Percentiles rank a stretch among this genome's conserved stretches.
phyloP scores from a whole-genome alignment of 2,888 invertebrate species.

The Agrotis exclamationis region DNA sequence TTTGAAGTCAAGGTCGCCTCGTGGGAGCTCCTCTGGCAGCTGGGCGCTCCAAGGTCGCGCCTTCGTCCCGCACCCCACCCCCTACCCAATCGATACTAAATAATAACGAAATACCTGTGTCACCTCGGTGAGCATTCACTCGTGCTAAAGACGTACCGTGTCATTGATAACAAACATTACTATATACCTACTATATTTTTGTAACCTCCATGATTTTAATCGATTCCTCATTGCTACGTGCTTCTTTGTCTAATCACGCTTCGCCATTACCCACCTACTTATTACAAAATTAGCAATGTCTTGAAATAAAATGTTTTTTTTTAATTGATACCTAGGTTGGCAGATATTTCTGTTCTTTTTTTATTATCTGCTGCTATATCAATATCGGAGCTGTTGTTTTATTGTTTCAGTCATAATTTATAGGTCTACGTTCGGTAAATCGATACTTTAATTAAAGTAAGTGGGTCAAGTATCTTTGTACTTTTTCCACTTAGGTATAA shows the following conservation, averaged over 20 bases:
- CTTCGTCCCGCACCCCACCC: slow-evolving; percentile 63
- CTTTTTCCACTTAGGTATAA: background rate
- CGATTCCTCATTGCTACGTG: background rate
- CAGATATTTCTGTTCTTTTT: background rate
- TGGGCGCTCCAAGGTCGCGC: slow-evolving; percentile 77
- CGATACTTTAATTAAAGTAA: background rate
- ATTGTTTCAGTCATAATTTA: background rate
- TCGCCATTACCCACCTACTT: background rate
- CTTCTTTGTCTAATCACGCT: slow-evolving; percentile 19
- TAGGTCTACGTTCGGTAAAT: background rate
- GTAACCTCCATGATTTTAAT: background rate
- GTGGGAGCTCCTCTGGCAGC: slow-evolving; percentile 75
- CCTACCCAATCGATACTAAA: slow-evolving; percentile 76
- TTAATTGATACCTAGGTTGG: background rate
- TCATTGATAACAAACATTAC: slow-evolving; percentile 27
- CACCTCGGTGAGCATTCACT: slow-evolving; percentile 15
- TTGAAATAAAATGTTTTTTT: slow-evolving; percentile 19
- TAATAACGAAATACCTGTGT: slow-evolving; percentile 59
- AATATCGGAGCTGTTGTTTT: background rate
- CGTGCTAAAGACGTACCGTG: background rate
- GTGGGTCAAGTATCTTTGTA: background rate
- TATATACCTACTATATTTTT: background rate
- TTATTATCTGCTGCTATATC: background rate
- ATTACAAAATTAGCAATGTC: slow-evolving; percentile 21
- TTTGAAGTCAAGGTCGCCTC: slow-evolving; percentile 80